These are phyloP conservation scores for Amblyraja radiata DNA, from an alignment of 2,797 vertebrate genomes.

Conservation along the genomic window DNA sequence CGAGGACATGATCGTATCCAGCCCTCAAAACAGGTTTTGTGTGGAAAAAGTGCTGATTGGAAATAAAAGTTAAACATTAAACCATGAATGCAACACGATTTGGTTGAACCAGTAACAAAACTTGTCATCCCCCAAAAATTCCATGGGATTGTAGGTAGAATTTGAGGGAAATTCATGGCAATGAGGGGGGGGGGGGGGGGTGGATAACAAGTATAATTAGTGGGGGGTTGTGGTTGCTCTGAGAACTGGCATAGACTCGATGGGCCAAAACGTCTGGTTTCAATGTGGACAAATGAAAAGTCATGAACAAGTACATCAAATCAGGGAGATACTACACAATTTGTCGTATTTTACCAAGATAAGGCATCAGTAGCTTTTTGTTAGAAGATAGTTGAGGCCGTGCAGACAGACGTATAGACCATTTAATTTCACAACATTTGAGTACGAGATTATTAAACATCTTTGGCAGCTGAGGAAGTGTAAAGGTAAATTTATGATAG, in stretches of 20 bases:
- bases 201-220: too few relatives aligned
- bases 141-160: too few relatives aligned
- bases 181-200: too few relatives aligned
- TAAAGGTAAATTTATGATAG: conserved; percentile 89
- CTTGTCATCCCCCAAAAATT: not conserved
- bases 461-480: conserved; percentile 54
- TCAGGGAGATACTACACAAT: conserved; percentile 49
- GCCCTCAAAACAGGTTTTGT: not conserved
- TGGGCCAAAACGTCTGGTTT: too few relatives aligned
- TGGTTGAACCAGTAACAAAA: not conserved
- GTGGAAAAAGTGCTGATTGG: not conserved
- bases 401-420: conserved; percentile 99
- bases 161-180: too few relatives aligned
- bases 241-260: too few relatives aligned
- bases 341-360: conserved; percentile 99
- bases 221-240: too few relatives aligned
- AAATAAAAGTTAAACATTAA: not conserved
- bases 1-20: not conserved
- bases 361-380: conserved; percentile 99
- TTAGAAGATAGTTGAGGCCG: conserved; percentile 99
- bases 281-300: too few relatives aligned
- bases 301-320: not conserved
- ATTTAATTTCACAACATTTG: conserved; percentile 99
- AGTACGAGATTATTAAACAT: conserved; percentile 99
- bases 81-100: not conserved